These are phyloP conservation scores for Mellivora capensis DNA, from an alignment of 2,113 vertebrate species.

Conservation along the genomic window DNA sequence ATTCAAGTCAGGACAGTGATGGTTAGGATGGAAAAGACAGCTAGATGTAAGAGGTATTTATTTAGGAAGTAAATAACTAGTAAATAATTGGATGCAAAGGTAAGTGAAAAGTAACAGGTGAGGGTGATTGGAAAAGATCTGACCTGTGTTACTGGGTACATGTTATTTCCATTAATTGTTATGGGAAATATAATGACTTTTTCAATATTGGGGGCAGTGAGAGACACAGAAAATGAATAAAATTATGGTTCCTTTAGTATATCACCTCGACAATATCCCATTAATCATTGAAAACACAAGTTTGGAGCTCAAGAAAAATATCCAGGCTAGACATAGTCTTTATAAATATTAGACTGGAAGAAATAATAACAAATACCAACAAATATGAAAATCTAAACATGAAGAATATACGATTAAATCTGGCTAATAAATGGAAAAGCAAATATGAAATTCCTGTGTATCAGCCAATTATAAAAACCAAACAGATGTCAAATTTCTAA, in stretches of 20 bases:
- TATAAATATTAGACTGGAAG: background rate
- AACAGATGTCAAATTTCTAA: background rate
- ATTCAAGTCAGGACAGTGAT: background rate
- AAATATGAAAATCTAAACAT: background rate
- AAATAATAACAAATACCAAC: background rate
- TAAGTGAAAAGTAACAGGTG: background rate
- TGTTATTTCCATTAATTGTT: background rate
- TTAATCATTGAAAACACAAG: background rate
- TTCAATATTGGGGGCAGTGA: background rate
- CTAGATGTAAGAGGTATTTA: background rate
- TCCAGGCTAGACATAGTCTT: background rate
- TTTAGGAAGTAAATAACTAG: background rate
- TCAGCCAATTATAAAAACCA: background rate
- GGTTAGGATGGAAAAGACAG: background rate
- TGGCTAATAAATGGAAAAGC: background rate
- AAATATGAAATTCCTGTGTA: background rate
- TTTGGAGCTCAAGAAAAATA: background rate
- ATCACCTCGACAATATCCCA: background rate
- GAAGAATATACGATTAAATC: background rate
- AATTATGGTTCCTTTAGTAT: background rate
- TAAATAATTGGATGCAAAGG: background rate
- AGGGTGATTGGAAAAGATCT: background rate
- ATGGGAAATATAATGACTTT: background rate
- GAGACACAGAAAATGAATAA: background rate
- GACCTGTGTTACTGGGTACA: background rate